Base-by-base conservation (phyloP, 1,140 invertebrate genomes). In the Carposina sasakii region DNA sequence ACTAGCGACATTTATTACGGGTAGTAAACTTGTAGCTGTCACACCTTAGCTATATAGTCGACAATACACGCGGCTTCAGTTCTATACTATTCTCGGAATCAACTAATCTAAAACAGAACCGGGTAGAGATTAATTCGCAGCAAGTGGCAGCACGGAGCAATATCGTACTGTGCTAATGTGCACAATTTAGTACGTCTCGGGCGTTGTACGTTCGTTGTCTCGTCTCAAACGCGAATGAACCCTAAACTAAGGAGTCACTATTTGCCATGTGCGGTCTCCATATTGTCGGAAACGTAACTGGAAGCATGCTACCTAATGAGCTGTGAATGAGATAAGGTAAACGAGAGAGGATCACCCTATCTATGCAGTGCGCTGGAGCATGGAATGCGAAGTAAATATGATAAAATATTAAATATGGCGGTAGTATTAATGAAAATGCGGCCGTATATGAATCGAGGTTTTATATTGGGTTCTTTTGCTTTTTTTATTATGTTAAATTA, bases 271-370 rank as follows among this genome's bases (percentile, higher is more conserved):
- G 61, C 60, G 62, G 54, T 69, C 57, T 60, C 52, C 71, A 70
- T 81, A 85, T 84, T 85, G 81, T 81, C 76, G 79, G 70, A 83
- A 85, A 83, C 81, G 67, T 72, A 79, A 81, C 71, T 85, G 71
- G 61, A 74, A 62, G 63, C 65, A 67, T 68, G 66, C 67, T 62
- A 71, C 64, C 73, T 85, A 86, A 86, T 86, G 83, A 86, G 73
- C 78, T 79, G 83, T 84, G 73, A 85, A 86, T 61, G 43, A 78
- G 83, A 85, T 85, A 85, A 84, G 72, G 75, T 73, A 70, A 56
- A 62, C 64, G 59, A 67, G 68, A 68, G 67, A 65, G 68, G 67
- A 76, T 79, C 67, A 68, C 70, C 60, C 61, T 75, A 81, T 81
- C 72, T 73, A 56, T 65, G 62, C 48, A 54, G 48, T 71, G 65